These are phyloP conservation scores for Thymelicus lineola DNA, from an alignment of 2,888 invertebrate species.

Conservation along the genomic window DNA sequence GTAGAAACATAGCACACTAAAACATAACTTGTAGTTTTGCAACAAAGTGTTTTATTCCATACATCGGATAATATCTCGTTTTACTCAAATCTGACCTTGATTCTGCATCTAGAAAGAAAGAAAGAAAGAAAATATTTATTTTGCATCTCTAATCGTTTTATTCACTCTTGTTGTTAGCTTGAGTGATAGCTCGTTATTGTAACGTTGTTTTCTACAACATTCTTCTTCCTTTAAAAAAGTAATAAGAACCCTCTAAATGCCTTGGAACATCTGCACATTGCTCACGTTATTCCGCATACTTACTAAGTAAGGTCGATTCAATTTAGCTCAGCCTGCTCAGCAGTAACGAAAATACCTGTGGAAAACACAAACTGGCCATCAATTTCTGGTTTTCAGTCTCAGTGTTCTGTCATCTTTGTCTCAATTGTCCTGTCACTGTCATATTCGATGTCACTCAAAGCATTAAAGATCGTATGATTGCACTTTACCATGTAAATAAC, in stretches of 20 bases:
- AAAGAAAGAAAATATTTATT: no score
- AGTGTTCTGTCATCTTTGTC: no score
- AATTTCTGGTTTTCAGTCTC: no score
- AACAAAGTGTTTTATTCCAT: constrained; percentile 45
- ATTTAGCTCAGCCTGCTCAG: not conserved
- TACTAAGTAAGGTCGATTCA: not conserved
- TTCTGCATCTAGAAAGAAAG: no score
- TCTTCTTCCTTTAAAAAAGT: no score
- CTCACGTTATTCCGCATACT: not conserved
- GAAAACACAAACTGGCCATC: not conserved
- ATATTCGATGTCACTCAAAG: not conserved
- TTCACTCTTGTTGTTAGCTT: constrained; percentile 48
- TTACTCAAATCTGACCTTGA: constrained; percentile 80
- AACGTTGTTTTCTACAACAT: not conserved
- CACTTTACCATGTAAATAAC: not conserved
- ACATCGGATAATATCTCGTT: constrained; percentile 48
- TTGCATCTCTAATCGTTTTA: constrained; percentile 65
- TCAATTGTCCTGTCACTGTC: not conserved
- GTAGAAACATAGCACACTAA: constrained; percentile 29
- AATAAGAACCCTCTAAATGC: no score
- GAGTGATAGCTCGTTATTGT: not conserved
- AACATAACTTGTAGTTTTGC: constrained; percentile 34
- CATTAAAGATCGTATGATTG: not conserved
- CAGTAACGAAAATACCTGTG: not conserved
- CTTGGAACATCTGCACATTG: no score